Evolutionary conservation across 2,113 vertebrate genomes (phyloP).

Genomic region (Bombycilla garrulus): DNA sequence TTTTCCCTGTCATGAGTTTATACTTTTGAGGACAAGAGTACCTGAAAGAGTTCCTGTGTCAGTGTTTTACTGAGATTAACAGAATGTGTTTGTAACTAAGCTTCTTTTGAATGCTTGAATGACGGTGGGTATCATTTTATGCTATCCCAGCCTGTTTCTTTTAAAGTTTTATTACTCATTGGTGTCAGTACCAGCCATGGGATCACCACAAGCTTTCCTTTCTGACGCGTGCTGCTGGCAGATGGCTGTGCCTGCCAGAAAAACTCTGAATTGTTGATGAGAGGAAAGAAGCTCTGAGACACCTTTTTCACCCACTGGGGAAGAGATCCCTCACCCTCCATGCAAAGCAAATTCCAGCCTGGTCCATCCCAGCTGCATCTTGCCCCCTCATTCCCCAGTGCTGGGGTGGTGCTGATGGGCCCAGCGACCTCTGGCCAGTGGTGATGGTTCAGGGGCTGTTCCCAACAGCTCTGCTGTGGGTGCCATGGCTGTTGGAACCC

Average conservation of each 20-base stretch:
- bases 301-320: rapidly evolving
- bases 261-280: not conserved
- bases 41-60: not conserved
- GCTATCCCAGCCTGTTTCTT: not conserved
- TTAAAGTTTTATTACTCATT: not conserved
- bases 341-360: not conserved
- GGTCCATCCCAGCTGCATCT: not conserved
- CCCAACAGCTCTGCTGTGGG: not conserved
- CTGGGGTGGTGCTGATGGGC: not conserved
- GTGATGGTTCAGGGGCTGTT: not conserved
- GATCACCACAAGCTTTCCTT: not conserved
- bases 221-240: not conserved
- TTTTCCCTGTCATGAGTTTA: slow-evolving; percentile 6
- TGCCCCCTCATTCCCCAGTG: rapidly evolving
- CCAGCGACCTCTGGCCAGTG: not conserved
- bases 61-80: not conserved
- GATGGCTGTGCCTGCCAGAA: not conserved
- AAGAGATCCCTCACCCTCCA: not conserved
- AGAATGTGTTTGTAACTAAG: not conserved
- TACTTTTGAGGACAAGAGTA: not conserved
- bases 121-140: not conserved
- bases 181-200: not conserved
- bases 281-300: not conserved
- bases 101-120: not conserved
- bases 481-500: too few species aligned